Conservation (phyloP, 2,797 vertebrate species). For the Leuciscus waleckii region DNA sequence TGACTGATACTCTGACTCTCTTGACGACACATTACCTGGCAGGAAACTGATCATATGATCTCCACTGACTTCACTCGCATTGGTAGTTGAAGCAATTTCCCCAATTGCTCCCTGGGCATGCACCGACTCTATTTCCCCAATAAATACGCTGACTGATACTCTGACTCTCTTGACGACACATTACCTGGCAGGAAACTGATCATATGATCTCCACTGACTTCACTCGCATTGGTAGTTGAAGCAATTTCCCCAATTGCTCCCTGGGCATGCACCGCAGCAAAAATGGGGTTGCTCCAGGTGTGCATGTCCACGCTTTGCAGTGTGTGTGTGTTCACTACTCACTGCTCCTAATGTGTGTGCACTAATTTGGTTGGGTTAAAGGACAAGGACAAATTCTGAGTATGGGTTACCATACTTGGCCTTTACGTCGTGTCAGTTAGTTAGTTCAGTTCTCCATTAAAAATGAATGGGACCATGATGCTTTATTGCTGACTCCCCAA, state of each 20-base stretch:
- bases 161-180: not conserved
- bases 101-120: too few species aligned
- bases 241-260: too few species aligned
- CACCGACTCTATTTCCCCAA: not conserved
- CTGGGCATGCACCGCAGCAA: too few species aligned
- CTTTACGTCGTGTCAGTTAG: too few species aligned
- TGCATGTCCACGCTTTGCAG: too few species aligned
- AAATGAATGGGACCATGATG: not conserved
- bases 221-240: not conserved
- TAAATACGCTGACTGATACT: not conserved
- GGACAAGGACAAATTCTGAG: too few species aligned
- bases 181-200: not conserved
- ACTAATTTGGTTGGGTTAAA: too few species aligned
- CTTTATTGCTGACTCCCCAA: not conserved
- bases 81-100: not conserved
- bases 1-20: not conserved
- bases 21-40: not conserved
- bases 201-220: not conserved
- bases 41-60: not conserved
- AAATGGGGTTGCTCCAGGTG: too few species aligned
- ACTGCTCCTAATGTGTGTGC: too few species aligned
- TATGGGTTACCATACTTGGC: too few species aligned
- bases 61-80: not conserved
- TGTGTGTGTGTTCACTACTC: too few species aligned
- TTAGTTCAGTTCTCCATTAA: not conserved